Base-by-base conservation (phyloP, 2,113 vertebrate genomes). In the Tychaedon coryphoeus region DNA sequence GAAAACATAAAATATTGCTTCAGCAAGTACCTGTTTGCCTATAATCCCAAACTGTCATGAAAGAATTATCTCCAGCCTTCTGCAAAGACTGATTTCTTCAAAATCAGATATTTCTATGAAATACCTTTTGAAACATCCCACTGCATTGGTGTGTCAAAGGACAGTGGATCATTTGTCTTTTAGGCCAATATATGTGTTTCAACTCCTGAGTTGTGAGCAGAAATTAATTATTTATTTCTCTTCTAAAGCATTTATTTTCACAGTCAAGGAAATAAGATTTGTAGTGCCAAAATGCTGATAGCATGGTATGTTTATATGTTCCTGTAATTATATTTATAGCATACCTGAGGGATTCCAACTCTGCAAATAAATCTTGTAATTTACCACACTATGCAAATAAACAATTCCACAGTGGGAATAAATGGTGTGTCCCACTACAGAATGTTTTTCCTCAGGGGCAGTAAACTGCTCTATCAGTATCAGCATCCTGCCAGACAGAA, bases 171-270 rank as follows among this genome's bases (percentile, higher is more conserved):
- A 31, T 86, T 38, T 70, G 47, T 67, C 26, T 74, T 93, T 79
- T 34, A 81, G 79, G 34, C 29, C 33, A 92, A 83, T 14, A 74
- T 51, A 38, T 22, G 40, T 85, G 71, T 56, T 71, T 96, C 67
- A 89, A 75, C 75, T 95, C 66, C 50, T 72, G 50, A 96, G 67
- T 82, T 83, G 94, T 87, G 43, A 81, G 57, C 58, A 94, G 57
- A 79, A 96, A 96, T 95, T 92, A 97, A 94, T 91, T 48, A 96
- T 95, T 97, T 95, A 96, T 95, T 96, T 88, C 51, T 70, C 86
- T 86, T 95, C 50, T 77, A 93, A 91, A 97, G 83, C 76, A 88
- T 87, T 96, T 94, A 86, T 94, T 97, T 97, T 89, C 84, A 90
- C 78, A 95, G 80, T 47, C 66, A 96, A 65, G 92, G 38, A 97